Percentiles rank a stretch among this genome's conserved stretches.
Evolutionary conservation across 1,140 invertebrate species (phyloP).

Genomic region (Agrilus planipennis): DNA sequence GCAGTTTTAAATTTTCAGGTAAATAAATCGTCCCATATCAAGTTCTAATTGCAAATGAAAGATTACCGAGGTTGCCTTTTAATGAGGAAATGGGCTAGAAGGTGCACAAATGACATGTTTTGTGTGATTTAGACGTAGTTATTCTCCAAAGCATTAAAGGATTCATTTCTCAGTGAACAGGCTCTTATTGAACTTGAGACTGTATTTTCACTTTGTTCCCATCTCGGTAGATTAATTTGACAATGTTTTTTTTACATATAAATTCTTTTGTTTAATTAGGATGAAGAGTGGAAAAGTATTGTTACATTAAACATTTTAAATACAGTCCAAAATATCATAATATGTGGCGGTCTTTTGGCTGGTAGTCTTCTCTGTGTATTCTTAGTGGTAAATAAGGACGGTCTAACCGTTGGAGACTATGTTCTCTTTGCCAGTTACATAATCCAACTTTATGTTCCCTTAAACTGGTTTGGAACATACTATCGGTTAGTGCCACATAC

Average conservation of each 20-base stretch:
- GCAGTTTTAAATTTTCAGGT: constrained; percentile 77
- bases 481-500: constrained; percentile 56
- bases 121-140: too few species aligned
- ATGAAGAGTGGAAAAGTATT: constrained; percentile 76
- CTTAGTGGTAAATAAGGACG: constrained; percentile 53
- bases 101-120: too few species aligned
- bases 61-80: too few species aligned
- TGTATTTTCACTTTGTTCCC: too few species aligned
- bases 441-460: constrained; percentile 88
- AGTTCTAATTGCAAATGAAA: too few species aligned
- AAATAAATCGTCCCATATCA: too few species aligned
- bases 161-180: too few species aligned
- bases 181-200: too few species aligned
- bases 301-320: constrained; percentile 83
- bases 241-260: not conserved
- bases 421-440: constrained; percentile 90
- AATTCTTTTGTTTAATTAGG: constrained; percentile 35
- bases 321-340: constrained; percentile 78
- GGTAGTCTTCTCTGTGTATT: constrained; percentile 83
- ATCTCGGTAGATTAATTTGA: too few species aligned
- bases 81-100: too few species aligned
- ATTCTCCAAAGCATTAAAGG: too few species aligned
- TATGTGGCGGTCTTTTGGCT: constrained; percentile 71
- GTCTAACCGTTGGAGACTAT: constrained; percentile 85
- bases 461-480: constrained; percentile 98